These are phyloP conservation scores for Dolichallabes microphthalmus DNA, from an alignment of 2,113 vertebrate genomes.

Conservation along the genomic window DNA sequence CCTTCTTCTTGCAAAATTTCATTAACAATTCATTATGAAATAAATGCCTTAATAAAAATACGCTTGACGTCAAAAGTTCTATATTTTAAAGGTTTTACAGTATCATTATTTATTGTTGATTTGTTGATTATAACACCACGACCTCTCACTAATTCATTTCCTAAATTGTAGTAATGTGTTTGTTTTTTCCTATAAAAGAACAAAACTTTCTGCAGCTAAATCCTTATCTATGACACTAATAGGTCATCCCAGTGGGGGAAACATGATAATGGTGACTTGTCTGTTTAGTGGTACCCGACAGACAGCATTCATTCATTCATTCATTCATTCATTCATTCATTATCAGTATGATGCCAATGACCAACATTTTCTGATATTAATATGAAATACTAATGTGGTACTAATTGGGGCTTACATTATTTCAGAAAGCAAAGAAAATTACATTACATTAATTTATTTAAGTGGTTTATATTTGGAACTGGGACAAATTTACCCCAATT, in stretches of 20 bases:
- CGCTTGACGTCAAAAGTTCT: not conserved
- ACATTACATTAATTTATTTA: not conserved
- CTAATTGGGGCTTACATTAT: not conserved
- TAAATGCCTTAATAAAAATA: not conserved
- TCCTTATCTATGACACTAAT: not conserved
- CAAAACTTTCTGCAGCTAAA: not conserved
- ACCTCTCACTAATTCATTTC: not conserved
- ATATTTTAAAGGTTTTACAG: not conserved
- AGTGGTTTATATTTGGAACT: not conserved
- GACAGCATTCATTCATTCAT: not conserved
- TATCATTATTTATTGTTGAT: not conserved
- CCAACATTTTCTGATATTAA: too few species aligned
- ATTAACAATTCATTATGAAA: not conserved
- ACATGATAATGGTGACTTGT: not conserved
- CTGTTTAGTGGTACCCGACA: not conserved
- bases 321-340: not conserved
- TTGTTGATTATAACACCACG: not conserved
- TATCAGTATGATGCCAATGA: too few species aligned
- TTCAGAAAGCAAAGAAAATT: not conserved
- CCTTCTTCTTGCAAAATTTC: not conserved
- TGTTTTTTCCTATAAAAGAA: not conserved
- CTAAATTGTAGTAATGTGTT: not conserved
- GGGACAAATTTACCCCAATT: not conserved
- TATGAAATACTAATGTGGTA: too few species aligned
- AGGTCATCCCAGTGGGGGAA: not conserved